Evolutionary conservation across 2,888 invertebrate genomes (phyloP).

Genomic region (Clunio marinus): DNA sequence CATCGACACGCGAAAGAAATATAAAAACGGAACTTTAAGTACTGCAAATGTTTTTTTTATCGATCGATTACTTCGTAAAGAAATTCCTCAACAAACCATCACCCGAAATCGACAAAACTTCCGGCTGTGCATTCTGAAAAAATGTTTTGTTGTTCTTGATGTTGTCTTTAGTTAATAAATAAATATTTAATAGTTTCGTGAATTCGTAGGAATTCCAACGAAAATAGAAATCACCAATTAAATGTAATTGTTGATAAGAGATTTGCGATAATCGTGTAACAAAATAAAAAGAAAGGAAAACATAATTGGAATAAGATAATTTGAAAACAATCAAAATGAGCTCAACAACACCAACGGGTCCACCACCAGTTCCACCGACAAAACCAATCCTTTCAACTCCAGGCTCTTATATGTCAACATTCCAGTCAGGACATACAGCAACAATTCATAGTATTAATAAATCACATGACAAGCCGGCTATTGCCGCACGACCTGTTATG

Average conservation of each 20-base stretch:
- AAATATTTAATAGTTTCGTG: not conserved
- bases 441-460: slow-evolving; percentile 45
- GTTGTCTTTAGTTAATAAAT: too few species aligned
- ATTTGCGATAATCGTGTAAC: not conserved
- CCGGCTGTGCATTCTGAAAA: too few species aligned
- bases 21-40: too few species aligned
- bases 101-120: too few species aligned
- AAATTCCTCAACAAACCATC: too few species aligned
- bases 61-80: too few species aligned
- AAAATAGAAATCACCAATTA: slow-evolving; percentile 7
- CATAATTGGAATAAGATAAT: not conserved
- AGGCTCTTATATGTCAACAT: slow-evolving; percentile 45
- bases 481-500: slow-evolving; percentile 63
- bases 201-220: not conserved
- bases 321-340: slow-evolving; percentile 32
- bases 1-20: too few species aligned
- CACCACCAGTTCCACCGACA: slow-evolving; percentile 44
- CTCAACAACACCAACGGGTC: slow-evolving; percentile 42
- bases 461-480: slow-evolving; percentile 46
- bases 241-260: not conserved
- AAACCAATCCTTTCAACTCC: slow-evolving; percentile 45
- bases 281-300: not conserved
- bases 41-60: too few species aligned
- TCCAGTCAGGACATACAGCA: slow-evolving; percentile 43
- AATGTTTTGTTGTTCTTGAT: not conserved